Evolutionary conservation across 2,797 vertebrate species (phyloP).

Genomic region (Schizothorax lantsangensis): DNA sequence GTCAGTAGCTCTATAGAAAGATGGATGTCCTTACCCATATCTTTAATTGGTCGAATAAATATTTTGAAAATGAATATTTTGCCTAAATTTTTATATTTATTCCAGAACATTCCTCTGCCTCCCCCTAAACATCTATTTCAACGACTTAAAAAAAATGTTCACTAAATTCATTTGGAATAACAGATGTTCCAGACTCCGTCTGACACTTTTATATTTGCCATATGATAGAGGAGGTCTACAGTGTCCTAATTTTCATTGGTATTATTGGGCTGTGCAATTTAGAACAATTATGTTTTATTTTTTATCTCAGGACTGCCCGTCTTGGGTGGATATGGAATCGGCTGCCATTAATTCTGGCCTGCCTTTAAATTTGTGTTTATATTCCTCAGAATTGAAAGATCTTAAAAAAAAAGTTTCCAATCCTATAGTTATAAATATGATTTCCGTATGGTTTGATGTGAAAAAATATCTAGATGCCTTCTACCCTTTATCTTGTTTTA

Average conservation of each 20-base stretch:
- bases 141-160: not conserved
- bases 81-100: no score
- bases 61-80: slow-evolving; percentile 1
- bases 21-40: not conserved
- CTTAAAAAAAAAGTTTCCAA: no score
- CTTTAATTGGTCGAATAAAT: not conserved
- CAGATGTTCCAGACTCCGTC: no score
- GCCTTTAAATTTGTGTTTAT: not conserved
- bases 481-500: not conserved
- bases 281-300: not conserved
- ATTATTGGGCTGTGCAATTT: not conserved
- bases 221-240: not conserved
- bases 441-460: no score
- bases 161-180: no score
- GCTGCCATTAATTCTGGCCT: no score
- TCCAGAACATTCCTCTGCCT: not conserved
- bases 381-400: no score
- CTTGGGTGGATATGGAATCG: not conserved
- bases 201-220: no score
- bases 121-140: not conserved
- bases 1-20: not conserved
- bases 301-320: not conserved
- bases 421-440: no score
- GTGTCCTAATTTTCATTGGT: not conserved
- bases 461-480: no score